Conservation (phyloP, 2,113 vertebrate species). For the Vicugna pacos region DNA sequence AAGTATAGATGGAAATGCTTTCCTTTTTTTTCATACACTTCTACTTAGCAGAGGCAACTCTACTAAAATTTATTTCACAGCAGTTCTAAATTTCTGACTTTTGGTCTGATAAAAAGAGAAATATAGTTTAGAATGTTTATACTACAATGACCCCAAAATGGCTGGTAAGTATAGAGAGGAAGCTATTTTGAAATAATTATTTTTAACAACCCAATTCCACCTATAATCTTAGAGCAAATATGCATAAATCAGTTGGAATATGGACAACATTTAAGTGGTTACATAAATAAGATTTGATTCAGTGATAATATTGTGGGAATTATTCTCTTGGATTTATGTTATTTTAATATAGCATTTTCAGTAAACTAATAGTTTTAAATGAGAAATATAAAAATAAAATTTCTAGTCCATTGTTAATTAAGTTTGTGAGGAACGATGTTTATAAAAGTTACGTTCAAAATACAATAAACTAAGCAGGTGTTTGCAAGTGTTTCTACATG, state of each 20-base stretch:
- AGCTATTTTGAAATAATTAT: background rate
- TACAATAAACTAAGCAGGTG: background rate
- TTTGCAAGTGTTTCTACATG: background rate
- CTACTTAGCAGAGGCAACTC: background rate
- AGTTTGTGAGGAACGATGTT: background rate
- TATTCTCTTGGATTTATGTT: background rate
- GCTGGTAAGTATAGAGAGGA: background rate
- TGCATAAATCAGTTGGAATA: constrained; percentile 25
- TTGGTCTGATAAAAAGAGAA: background rate
- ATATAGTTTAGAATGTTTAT: background rate
- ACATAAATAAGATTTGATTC: background rate
- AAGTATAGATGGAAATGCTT: background rate
- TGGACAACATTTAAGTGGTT: background rate
- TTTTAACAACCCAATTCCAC: background rate
- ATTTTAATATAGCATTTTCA: background rate
- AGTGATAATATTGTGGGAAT: background rate
- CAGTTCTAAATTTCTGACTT: background rate
- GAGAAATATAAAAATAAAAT: background rate
- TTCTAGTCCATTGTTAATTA: background rate
- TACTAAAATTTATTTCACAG: constrained; percentile 14
- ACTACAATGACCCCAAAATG: background rate
- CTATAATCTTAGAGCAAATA: constrained; percentile 6
- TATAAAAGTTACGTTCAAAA: background rate
- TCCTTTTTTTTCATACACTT: background rate
- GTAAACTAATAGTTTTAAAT: constrained; percentile 35